Base-by-base conservation (phyloP, 2,888 invertebrate species). In the Pristionchus fissidentatus region DNA sequence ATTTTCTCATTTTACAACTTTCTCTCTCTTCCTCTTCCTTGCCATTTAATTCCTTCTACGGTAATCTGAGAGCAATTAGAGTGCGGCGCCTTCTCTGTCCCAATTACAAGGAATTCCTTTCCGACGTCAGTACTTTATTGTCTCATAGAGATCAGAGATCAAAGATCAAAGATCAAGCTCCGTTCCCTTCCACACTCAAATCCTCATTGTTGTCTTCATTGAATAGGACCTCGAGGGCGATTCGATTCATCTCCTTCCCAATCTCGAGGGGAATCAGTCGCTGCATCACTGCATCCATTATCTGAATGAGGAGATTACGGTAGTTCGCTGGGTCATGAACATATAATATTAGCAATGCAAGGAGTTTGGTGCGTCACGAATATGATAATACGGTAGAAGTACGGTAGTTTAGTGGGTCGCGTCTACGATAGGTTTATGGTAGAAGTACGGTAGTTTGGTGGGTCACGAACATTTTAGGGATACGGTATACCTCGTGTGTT, bases 81-180 rank as follows among this genome's bases (percentile, higher is more conserved):
- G 5, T 52, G 77, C 77, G 49, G 43, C 29, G 22, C 43, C n/a
- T 15, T 15, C 52, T 49, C 13, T 10, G 52, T 49, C 70, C 70
- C 41, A 35, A 70, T 70, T 70, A 70, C 41, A 43, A 29, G n/a
- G n/a, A n/a, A 15, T 38, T 22, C n/a, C 10, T 41, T 38, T 22
- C 46, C 77, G 77, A 77, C 77, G 77, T 70, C 70, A 70, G 70
- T 70, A n/a, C 70, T 70, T 70, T 70, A 70, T 70, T 70, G 41
- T 70, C 41, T 70, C 41, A 8, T 26, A 43, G 70, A 70, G 70
- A 62, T 62, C 62, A 62, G 5, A 62, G 62, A 66, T 66, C 66
- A 41, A 38, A 66, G 66, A 70, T 70, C 70, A 43, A 43, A 70
- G 70, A 70, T 43, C 70, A 70, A 13, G 4, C 62, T 62, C 29